A percentile compares a stretch with the other conserved stretches of the same genome.
Evolutionary conservation across 2,113 vertebrate species (phyloP).

Genomic region (Albula glossodonta): DNA sequence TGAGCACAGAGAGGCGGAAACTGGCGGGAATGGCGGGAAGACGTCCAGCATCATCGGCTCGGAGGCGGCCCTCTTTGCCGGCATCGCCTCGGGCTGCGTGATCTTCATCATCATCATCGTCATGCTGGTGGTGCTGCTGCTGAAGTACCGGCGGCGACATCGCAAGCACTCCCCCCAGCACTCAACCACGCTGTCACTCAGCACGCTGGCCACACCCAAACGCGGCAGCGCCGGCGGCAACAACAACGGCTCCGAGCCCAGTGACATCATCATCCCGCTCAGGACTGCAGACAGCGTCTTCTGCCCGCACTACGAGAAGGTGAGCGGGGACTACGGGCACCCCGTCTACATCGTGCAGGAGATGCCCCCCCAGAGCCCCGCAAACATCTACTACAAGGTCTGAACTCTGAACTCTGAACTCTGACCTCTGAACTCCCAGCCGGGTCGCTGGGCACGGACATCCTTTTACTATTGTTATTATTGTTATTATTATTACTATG

Average conservation of each 20-base stretch:
- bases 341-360: conserved; percentile 98
- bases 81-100: conserved; percentile 94
- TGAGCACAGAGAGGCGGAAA: conserved; percentile 38
- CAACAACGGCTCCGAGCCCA: conserved; percentile 97
- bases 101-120: conserved; percentile 98
- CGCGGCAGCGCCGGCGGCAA: conserved; percentile 84
- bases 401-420: conserved; percentile 67
- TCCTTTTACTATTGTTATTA: conserved; percentile 52
- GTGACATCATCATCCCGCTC: conserved; percentile 99
- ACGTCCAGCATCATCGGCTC: conserved; percentile 85
- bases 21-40: conserved; percentile 71
- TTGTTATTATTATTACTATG: conserved; percentile 53
- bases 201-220: conserved; percentile 96
- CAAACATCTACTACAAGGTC: conserved; percentile 99
- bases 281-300: conserved; percentile 99
- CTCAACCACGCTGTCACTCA: conserved; percentile 88
- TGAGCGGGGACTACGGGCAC: conserved; percentile 98
- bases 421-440: conserved; percentile 3
- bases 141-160: conserved; percentile 94
- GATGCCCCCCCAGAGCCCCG: conserved; percentile 98
- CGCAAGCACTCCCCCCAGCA: conserved; percentile 97
- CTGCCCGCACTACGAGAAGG: conserved; percentile 99
- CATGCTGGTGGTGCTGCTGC: conserved; percentile 93
- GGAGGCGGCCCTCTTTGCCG: conserved; percentile 95
- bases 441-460: background rate